These are phyloP conservation scores for Ladona fulva DNA, from an alignment of 1,140 invertebrate species.

Conservation along the genomic window DNA sequence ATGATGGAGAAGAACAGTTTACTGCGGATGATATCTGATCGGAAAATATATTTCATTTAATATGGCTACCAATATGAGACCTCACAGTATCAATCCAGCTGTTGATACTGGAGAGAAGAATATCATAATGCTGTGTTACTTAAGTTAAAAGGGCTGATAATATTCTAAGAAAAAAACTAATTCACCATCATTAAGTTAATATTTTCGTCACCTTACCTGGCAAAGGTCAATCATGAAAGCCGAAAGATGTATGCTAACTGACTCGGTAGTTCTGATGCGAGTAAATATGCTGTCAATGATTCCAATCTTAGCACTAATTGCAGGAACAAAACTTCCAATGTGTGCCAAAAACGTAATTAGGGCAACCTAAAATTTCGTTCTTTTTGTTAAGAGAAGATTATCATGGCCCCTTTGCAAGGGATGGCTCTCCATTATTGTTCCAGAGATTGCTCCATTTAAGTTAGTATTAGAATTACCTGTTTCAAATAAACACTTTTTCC, in stretches of 20 bases:
- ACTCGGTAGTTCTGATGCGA: constrained; percentile 62
- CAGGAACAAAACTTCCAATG: constrained; percentile 82
- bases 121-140: background rate
- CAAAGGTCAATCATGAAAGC: constrained; percentile 76
- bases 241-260: constrained; percentile 68
- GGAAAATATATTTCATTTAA: constrained; percentile 11
- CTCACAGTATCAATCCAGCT: constrained; percentile 19
- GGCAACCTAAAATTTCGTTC: constrained; percentile 43
- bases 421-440: background rate
- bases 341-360: constrained; percentile 75
- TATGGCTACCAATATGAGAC: no score
- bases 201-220: constrained; percentile 47
- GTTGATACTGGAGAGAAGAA: background rate
- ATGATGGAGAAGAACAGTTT: constrained; percentile 49
- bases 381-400: background rate
- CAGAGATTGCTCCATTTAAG: no score
- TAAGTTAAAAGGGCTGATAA: constrained; percentile 14
- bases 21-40: constrained; percentile 60
- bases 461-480: constrained; percentile 43
- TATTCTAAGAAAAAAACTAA: background rate
- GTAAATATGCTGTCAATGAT: constrained; percentile 64
- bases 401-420: background rate
- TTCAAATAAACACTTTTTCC: constrained; percentile 90
- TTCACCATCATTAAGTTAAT: background rate
- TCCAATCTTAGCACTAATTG: constrained; percentile 58